A percentile compares a stretch with the other conserved stretches of the same genome.
Conservation (phyloP, 1,140 invertebrate genomes). For the Olivierus martensii region DNA sequence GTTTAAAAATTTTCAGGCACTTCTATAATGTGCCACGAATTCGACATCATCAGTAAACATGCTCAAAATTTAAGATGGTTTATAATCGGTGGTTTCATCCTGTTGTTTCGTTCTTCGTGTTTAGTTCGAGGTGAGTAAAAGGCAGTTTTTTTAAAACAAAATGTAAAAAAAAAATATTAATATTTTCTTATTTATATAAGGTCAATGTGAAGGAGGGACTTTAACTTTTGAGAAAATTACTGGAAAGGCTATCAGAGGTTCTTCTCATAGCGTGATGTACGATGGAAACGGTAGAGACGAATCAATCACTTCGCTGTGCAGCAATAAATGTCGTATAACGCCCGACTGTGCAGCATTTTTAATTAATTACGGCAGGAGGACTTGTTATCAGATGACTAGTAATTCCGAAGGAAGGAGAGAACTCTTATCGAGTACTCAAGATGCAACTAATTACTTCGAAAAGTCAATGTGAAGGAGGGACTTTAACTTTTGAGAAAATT, state of each 20-base stretch:
- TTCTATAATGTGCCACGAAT: no score
- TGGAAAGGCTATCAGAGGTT: background rate
- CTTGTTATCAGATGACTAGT: background rate
- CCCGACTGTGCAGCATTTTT: background rate
- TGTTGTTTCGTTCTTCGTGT: no score
- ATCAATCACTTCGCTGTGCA: background rate
- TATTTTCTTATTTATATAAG: no score
- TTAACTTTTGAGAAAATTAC: background rate
- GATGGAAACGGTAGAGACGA: background rate
- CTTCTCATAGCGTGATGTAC: background rate
- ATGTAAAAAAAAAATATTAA: no score
- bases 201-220: background rate
- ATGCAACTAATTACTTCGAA: constrained; percentile 21
- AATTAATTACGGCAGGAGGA: background rate
- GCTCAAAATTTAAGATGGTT: no score
- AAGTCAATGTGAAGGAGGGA: background rate
- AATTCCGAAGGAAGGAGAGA: background rate
- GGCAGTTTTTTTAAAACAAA: no score
- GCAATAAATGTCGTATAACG: background rate
- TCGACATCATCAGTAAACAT: no score
- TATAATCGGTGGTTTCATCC: no score
- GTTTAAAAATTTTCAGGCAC: no score
- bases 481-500: background rate
- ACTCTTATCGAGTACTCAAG: constrained; percentile 2
- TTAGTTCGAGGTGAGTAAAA: no score